These are phyloP conservation scores for Calyptomena viridis DNA, from an alignment of 2,113 vertebrate species.

Conservation along the genomic window DNA sequence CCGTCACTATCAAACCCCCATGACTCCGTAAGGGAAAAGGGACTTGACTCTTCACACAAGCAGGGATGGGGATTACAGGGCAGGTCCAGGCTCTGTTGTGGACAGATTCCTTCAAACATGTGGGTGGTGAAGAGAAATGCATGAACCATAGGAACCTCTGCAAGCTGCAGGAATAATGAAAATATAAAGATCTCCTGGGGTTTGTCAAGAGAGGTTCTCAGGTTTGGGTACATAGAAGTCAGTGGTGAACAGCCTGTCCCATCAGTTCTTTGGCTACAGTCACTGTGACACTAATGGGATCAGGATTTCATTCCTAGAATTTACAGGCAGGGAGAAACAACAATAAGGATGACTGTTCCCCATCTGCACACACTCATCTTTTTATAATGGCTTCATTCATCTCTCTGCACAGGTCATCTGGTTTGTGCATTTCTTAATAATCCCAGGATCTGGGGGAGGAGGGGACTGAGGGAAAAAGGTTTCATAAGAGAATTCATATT, in stretches of 20 bases:
- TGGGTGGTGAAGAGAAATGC: neutral
- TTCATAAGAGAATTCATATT: neutral
- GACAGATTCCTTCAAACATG: neutral
- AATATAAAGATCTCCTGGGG: neutral
- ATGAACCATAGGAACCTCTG: neutral
- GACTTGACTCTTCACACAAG: neutral
- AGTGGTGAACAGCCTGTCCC: neutral
- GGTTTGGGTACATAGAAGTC: neutral
- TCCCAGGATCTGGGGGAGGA: neutral
- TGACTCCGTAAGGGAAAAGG: neutral
- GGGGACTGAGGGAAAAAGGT: neutral
- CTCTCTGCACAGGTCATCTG: neutral
- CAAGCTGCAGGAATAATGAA: neutral
- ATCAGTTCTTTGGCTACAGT: neutral
- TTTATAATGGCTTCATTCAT: slow-evolving; percentile 12
- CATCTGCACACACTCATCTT: neutral
- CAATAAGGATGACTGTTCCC: neutral
- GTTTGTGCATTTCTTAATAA: neutral
- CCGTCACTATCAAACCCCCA: fast-evolving
- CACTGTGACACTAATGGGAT: neutral
- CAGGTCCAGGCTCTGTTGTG: neutral
- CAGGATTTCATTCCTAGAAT: neutral
- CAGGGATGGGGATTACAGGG: neutral
- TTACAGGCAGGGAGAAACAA: neutral
- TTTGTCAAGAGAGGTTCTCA: neutral